These are phyloP conservation scores for Mesopsocus fuscifrons DNA, from an alignment of 2,888 invertebrate genomes.

Conservation along the genomic window DNA sequence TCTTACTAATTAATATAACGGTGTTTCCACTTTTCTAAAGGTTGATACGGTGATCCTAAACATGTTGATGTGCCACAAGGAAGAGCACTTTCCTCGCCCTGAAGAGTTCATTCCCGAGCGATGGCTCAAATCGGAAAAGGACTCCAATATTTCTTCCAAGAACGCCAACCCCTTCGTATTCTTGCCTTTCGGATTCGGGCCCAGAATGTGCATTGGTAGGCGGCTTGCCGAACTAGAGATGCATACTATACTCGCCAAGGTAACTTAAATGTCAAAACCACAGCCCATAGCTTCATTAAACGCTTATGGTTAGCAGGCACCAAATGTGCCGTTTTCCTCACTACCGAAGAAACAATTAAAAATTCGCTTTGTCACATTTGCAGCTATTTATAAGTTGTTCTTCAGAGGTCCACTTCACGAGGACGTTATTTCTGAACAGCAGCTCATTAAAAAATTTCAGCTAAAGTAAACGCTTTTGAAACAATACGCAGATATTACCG, in stretches of 20 bases:
- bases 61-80: conserved; percentile 7
- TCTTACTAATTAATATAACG: too few species aligned
- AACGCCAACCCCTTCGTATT: conserved; percentile 16
- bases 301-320: neutral
- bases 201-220: conserved; percentile 22
- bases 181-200: conserved; percentile 21
- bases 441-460: too few species aligned
- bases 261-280: too few species aligned
- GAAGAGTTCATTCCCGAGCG: conserved; percentile 25
- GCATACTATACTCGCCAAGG: conserved; percentile 15
- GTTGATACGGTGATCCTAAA: neutral
- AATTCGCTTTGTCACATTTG: neutral
- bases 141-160: neutral
- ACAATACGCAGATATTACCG: too few species aligned
- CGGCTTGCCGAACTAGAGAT: conserved; percentile 27
- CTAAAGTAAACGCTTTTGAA: too few species aligned
- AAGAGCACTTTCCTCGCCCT: conserved; percentile 22
- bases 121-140: conserved; percentile 23
- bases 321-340: neutral
- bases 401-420: too few species aligned
- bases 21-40: neutral
- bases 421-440: too few species aligned
- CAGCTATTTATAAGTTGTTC: neutral
- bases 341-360: neutral
- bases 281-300: neutral